Conservation (phyloP, 2,797 vertebrate genomes). For the Myotis pilosus region DNA sequence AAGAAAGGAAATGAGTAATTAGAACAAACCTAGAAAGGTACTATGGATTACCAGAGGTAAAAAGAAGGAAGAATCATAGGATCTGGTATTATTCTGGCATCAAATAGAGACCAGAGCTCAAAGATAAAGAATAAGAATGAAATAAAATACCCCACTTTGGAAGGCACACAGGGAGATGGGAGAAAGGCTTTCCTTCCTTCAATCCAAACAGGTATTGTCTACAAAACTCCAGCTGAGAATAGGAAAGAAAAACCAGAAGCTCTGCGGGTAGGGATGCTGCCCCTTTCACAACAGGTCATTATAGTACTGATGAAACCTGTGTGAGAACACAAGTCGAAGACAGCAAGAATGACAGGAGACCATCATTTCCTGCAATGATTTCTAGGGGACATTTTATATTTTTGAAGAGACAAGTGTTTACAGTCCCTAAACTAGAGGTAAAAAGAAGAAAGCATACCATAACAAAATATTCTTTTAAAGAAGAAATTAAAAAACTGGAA, state of each 20-base stretch:
- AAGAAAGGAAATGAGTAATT: constrained; percentile 5
- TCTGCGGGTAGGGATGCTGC: not conserved
- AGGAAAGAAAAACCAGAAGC: not conserved
- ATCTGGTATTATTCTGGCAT: not conserved
- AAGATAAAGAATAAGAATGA: not conserved
- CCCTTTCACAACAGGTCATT: not conserved
- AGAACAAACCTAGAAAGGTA: not conserved
- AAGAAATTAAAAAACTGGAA: not conserved
- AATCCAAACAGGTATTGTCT: not conserved
- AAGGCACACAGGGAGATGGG: not conserved
- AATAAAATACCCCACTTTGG: not conserved
- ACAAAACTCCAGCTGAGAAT: not conserved
- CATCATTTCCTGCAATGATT: not conserved
- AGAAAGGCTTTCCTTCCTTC: not conserved
- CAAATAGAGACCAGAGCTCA: not conserved
- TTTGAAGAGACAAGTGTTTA: constrained; percentile 16
- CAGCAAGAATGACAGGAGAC: not conserved
- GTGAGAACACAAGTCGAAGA: not conserved
- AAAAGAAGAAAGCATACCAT: constrained; percentile 2
- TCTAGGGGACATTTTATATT: not conserved
- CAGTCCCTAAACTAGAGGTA: constrained; percentile 11
- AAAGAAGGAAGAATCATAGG: constrained; percentile 5
- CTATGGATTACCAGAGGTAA: not conserved
- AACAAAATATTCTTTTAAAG: constrained; percentile 29
- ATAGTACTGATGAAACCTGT: not conserved